Percentiles rank a stretch among this genome's conserved stretches.
Conservation (phyloP, 2,888 invertebrate genomes). For the Vesta saturnalis region DNA sequence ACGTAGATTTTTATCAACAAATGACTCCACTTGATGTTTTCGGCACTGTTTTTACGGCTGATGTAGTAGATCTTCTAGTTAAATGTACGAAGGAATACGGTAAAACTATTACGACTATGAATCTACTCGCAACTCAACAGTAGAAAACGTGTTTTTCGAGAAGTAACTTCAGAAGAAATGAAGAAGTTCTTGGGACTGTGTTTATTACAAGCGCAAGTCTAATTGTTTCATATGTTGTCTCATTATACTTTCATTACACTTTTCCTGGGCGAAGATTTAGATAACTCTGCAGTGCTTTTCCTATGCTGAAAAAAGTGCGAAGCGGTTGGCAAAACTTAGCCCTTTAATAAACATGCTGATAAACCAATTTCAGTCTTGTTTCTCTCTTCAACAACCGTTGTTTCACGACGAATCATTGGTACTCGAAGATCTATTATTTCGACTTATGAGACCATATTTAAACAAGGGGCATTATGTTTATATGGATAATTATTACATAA, state of each 20-base stretch:
- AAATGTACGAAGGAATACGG: conserved; percentile 3
- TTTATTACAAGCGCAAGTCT: too few species aligned
- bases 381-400: background rate
- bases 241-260: too few species aligned
- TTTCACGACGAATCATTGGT: conserved; percentile 33
- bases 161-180: conserved; percentile 24
- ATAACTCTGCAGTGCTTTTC: too few species aligned
- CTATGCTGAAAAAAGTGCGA: too few species aligned
- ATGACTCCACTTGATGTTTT: background rate
- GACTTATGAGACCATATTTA: conserved; percentile 47
- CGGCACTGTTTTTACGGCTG: conserved; percentile 2
- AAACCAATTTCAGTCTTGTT: background rate
- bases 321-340: too few species aligned
- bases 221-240: conserved; percentile 19
- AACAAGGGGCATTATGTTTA: conserved; percentile 48
- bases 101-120: background rate
- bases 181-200: conserved; percentile 31
- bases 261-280: too few species aligned
- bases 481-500: conserved; percentile 48
- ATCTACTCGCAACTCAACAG: background rate
- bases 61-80: background rate
- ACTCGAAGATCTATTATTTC: conserved; percentile 45
- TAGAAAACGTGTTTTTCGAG: conserved; percentile 25
- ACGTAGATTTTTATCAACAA: background rate
- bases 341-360: background rate